Evolutionary conservation across 2,888 invertebrate genomes (phyloP).

Genomic region (Melikaiella ostensackeni): DNA sequence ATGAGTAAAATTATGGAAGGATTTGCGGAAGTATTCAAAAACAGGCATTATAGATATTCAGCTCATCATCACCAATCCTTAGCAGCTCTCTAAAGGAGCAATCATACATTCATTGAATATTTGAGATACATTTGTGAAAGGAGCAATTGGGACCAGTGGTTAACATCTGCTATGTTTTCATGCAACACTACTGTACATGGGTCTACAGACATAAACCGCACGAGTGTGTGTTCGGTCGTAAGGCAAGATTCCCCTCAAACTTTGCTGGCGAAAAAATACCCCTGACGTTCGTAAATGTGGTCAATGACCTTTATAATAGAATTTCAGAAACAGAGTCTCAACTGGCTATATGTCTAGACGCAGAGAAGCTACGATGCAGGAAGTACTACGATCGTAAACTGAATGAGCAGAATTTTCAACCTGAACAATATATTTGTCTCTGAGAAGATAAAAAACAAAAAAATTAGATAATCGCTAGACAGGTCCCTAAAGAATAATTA

Average conservation of each 20-base stretch:
- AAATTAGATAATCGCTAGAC: too few species aligned
- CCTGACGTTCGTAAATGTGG: neutral
- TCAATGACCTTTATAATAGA: conserved; percentile 15
- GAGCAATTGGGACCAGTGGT: neutral
- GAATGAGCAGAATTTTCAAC: neutral
- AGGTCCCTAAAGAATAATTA: too few species aligned
- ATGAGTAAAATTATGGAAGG: too few species aligned
- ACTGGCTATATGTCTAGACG: neutral
- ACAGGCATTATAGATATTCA: too few species aligned
- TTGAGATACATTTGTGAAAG: neutral
- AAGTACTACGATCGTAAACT: neutral
- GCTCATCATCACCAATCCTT: too few species aligned
- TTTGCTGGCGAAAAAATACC: neutral
- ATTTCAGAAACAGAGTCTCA: neutral
- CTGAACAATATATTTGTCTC: too few species aligned
- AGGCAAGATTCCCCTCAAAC: neutral
- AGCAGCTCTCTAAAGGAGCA: too few species aligned
- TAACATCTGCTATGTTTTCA: neutral
- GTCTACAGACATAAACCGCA: neutral
- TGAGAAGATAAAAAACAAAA: too few species aligned
- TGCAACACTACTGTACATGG: neutral
- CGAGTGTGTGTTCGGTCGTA: neutral
- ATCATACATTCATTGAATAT: neutral
- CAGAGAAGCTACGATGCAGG: neutral
- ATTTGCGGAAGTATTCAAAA: too few species aligned